A percentile compares a stretch with the other conserved stretches of the same genome.
phyloP scores from a whole-genome alignment of 2,113 vertebrate genomes.

The Pangasianodon hypophthalmus region DNA sequence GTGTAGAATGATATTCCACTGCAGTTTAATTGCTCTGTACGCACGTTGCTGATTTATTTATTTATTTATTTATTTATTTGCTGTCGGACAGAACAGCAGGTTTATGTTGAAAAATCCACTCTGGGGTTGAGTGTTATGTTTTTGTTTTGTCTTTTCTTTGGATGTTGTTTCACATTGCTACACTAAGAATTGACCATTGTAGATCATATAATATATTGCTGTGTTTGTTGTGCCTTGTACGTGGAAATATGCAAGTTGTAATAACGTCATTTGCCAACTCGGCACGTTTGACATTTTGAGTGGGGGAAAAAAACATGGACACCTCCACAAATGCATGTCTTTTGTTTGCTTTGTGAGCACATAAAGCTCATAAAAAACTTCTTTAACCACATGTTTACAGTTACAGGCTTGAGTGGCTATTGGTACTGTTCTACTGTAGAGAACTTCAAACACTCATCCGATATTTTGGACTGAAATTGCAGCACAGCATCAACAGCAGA shows the following conservation, averaged over 20 bases:
- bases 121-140: neutral
- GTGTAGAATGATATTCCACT: neutral
- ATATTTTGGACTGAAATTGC: neutral
- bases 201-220: neutral
- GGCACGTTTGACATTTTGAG: neutral
- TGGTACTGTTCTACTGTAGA: neutral
- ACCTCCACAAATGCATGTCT: neutral
- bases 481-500: neutral
- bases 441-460: neutral
- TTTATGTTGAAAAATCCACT: neutral
- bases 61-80: too few species aligned
- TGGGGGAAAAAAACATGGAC: too few species aligned
- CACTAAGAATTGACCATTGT: neutral
- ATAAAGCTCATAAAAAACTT: neutral
- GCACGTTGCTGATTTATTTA: neutral
- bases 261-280: neutral
- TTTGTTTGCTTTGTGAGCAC: neutral
- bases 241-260: neutral
- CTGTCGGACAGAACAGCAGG: neutral
- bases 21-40: slow-evolving; percentile 9
- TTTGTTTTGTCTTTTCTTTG: slow-evolving; percentile 28
- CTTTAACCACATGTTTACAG: neutral
- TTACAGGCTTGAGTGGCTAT: neutral
- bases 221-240: neutral
- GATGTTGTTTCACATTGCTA: neutral